These are phyloP conservation scores for Poeciliopsis retropinna DNA, from an alignment of 2,113 vertebrate genomes.

Conservation along the genomic window DNA sequence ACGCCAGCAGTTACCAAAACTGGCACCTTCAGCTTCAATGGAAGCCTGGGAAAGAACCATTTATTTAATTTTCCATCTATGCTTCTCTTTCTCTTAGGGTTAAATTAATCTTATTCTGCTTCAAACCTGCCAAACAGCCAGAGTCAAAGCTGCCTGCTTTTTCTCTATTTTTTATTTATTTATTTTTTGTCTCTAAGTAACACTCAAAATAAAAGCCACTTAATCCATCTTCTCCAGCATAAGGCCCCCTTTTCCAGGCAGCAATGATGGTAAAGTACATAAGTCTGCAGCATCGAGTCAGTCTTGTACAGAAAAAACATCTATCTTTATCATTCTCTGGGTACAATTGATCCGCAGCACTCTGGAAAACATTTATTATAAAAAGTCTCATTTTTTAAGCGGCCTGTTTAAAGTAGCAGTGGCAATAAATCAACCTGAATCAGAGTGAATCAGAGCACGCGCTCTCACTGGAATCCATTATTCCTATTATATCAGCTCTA, in stretches of 20 bases:
- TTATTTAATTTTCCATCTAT: slow-evolving; percentile 17
- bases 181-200: slow-evolving; percentile 46
- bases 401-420: slow-evolving; percentile 68
- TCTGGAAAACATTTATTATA: slow-evolving; percentile 82
- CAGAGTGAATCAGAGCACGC: slow-evolving; percentile 42
- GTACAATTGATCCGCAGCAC: slow-evolving; percentile 77
- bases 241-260: slow-evolving; percentile 54
- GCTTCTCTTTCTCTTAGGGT: slow-evolving; percentile 7
- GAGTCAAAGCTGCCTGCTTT: slow-evolving; percentile 33
- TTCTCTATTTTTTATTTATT: slow-evolving; percentile 6
- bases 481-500: slow-evolving; percentile 69
- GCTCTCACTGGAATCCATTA: slow-evolving; percentile 66
- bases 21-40: background rate
- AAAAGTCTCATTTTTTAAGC: slow-evolving; percentile 80
- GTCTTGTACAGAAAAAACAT: slow-evolving; percentile 50
- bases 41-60: background rate
- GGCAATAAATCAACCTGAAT: slow-evolving; percentile 76
- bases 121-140: slow-evolving; percentile 29
- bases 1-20: background rate
- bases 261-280: slow-evolving; percentile 50
- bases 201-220: slow-evolving; percentile 61
- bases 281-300: slow-evolving; percentile 52
- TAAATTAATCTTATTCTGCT: slow-evolving; percentile 31
- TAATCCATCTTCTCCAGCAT: slow-evolving; percentile 61
- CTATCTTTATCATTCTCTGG: slow-evolving; percentile 68